These are phyloP conservation scores for Isurus oxyrinchus DNA, from an alignment of 2,113 vertebrate species.

Conservation along the genomic window DNA sequence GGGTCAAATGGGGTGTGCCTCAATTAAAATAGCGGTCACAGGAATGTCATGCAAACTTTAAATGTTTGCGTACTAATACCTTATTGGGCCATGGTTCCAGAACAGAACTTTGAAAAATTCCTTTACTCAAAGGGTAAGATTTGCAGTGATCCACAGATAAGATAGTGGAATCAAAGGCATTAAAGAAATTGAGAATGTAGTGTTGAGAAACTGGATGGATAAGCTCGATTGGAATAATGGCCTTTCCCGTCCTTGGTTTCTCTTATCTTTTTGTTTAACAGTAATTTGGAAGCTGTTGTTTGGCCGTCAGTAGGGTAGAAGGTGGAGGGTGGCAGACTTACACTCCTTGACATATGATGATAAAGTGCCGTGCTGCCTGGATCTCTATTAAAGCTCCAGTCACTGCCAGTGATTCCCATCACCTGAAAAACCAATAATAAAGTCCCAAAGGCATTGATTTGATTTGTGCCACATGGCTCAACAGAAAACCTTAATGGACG, in stretches of 20 bases:
- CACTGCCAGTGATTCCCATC: background rate
- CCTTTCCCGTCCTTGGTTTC: background rate
- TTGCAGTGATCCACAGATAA: background rate
- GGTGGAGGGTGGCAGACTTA: background rate
- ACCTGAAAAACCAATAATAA: background rate
- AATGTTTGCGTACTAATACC: background rate
- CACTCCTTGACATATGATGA: background rate
- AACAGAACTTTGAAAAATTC: background rate
- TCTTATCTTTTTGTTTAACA: background rate
- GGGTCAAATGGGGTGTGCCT: background rate
- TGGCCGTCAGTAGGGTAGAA: background rate
- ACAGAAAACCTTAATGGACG: slow-evolving; percentile 2
- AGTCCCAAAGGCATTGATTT: background rate
- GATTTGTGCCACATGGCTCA: background rate
- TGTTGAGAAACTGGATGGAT: background rate
- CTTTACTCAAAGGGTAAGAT: background rate
- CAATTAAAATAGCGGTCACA: background rate
- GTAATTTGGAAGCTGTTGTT: background rate
- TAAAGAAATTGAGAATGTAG: background rate
- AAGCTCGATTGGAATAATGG: too few species aligned
- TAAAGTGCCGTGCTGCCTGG: background rate
- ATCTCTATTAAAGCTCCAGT: background rate
- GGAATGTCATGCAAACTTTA: background rate
- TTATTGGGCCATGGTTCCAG: background rate
- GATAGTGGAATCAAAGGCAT: background rate